Evolutionary conservation across 2,797 vertebrate species (phyloP), one percentile per base, ranked within the genome.

Genomic region (Lithobates pipiens): DNA sequence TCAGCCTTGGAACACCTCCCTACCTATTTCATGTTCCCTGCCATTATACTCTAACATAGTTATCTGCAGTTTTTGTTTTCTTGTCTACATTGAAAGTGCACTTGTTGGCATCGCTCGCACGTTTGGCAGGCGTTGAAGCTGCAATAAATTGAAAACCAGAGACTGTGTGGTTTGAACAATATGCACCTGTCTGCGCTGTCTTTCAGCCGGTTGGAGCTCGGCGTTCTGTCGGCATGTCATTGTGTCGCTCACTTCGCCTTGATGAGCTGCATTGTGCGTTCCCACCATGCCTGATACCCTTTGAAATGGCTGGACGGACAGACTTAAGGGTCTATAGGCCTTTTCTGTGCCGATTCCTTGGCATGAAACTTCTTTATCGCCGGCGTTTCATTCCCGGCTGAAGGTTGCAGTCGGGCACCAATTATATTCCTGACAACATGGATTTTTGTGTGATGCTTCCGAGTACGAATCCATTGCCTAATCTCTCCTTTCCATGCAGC

Each of bases 341-440:
- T 69, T 76, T 27, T 72, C 68, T 72, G 68, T 82, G 75, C 54
- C 36, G 25, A 15, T 39, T 29, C 7, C 16, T 68, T 69, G 36
- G 69, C 54, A 75, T 75, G 39, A 57, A 73, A 32, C 42, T 44
- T 79, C 42, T 75, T 75, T 79, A 76, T 79, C 61, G 70, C 27
- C 54, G 72, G 80, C n/a, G 67, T 86, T 83, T 86, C 74, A 77
- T 82, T 77, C 75, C 80, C 34, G 32, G 75, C 68, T 78, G 76
- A 83, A 87, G 81, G 85, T 79, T 73, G 61, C 29, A 29, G 34
- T 75, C 54, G 70, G 85, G 76, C 76, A n/a, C 80, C 80, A 83
- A 87, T 87, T 87, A 87, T 87, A 79, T 80, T 74, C 76, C 75
- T 83, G 85, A 87, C 85, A 87, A 87, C 80, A 75, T 34, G 69